Conservation (phyloP, 2,113 vertebrate species). For the Clinocottus analis region DNA sequence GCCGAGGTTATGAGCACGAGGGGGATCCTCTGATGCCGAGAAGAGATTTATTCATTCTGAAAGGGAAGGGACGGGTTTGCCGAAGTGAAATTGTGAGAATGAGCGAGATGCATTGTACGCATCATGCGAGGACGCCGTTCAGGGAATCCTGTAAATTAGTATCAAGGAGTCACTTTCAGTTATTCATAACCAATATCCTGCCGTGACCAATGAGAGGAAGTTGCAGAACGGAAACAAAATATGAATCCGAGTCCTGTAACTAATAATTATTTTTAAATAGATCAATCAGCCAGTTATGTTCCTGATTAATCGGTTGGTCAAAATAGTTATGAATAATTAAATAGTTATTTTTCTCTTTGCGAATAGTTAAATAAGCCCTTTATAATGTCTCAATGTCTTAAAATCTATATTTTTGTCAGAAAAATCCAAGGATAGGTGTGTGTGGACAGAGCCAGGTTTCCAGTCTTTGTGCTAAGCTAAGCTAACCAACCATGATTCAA, state of each 20-base stretch:
- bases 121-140: not conserved
- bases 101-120: not conserved
- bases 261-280: not conserved
- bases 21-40: not conserved
- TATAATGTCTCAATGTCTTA: not conserved
- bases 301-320: not conserved
- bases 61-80: not conserved
- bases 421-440: not conserved
- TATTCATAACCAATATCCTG: not conserved
- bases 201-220: not conserved
- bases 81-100: not conserved
- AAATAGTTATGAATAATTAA: not conserved
- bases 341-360: not conserved
- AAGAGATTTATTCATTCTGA: slow-evolving; percentile 3
- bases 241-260: not conserved
- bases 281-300: not conserved
- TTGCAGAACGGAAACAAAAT: not conserved
- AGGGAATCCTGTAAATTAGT: slow-evolving; percentile 6
- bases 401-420: not conserved
- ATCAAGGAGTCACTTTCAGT: not conserved
- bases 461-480: too few relatives aligned
- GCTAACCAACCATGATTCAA: too few relatives aligned
- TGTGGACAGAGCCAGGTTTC: too few relatives aligned
- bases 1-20: slow-evolving; percentile 26
- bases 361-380: not conserved